Percentiles rank a stretch among this genome's conserved stretches.
phyloP scores from a whole-genome alignment of 1,140 invertebrate genomes.

The Bombyx mandarina region DNA sequence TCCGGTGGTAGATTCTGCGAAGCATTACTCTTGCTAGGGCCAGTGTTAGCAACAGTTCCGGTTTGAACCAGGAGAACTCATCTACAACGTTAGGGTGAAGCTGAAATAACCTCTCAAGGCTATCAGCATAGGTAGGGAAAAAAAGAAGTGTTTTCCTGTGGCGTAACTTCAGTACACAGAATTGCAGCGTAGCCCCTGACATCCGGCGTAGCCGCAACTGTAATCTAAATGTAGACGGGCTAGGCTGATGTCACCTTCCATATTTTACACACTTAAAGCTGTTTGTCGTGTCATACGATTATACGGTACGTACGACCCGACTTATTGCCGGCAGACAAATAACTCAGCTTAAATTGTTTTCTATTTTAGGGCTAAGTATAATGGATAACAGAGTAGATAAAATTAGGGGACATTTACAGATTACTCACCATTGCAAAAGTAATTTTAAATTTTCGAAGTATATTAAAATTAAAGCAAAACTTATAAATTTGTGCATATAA shows the following conservation, averaged over 20 bases:
- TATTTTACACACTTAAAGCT: constrained; percentile 70
- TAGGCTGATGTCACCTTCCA: constrained; percentile 58
- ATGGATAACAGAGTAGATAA: no score
- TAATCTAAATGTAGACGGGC: constrained; percentile 52
- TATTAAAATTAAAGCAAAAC: no score
- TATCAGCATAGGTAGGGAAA: no score
- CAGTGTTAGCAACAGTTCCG: no score
- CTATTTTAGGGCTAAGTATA: neutral
- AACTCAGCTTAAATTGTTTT: constrained; percentile 67
- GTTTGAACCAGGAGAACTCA: no score
- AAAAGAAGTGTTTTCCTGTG: no score
- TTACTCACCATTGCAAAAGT: constrained; percentile 36
- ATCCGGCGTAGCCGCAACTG: constrained; percentile 42
- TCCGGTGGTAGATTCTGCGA: no score
- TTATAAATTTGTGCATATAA: no score
- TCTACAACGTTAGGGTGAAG: no score
- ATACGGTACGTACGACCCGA: constrained; percentile 58
- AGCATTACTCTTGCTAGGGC: no score
- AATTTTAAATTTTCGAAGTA: constrained; percentile 37
- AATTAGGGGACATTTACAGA: constrained; percentile 19
- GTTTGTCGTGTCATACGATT: constrained; percentile 70
- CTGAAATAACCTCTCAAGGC: no score
- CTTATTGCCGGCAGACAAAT: constrained; percentile 56
- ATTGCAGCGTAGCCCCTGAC: constrained; percentile 19
- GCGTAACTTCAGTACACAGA: no score